These are phyloP conservation scores for Drosophila meridiana DNA, from an alignment of 2,888 invertebrate species.

Conservation along the genomic window DNA sequence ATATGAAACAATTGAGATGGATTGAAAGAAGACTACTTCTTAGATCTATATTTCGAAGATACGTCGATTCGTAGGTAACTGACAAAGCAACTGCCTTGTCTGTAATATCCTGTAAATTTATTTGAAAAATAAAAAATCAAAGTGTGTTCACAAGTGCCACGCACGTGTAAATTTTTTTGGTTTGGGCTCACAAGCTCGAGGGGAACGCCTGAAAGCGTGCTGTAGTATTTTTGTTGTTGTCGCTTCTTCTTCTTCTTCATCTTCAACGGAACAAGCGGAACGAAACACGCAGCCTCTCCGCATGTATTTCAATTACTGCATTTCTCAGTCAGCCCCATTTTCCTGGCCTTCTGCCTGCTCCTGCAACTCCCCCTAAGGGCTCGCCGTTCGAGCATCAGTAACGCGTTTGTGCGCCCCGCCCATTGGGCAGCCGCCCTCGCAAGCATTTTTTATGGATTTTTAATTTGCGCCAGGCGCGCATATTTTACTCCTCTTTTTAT, in stretches of 20 bases:
- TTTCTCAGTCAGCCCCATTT: slow-evolving; percentile 56
- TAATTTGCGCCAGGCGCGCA: slow-evolving; percentile 64
- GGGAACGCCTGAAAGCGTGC: slow-evolving; percentile 52
- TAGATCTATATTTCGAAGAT: not conserved
- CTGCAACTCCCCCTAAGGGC: not conserved
- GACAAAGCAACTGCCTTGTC: not conserved
- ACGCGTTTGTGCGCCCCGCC: slow-evolving; percentile 26
- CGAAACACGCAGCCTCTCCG: slow-evolving; percentile 63
- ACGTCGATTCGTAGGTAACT: not conserved
- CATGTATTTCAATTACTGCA: slow-evolving; percentile 79
- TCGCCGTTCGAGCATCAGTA: slow-evolving; percentile 24
- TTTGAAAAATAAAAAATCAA: not conserved
- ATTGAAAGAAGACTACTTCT: not conserved
- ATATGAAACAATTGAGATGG: too few species aligned
- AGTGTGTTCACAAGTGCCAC: slow-evolving; percentile 19
- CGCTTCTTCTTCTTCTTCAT: not conserved
- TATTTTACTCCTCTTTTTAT: slow-evolving; percentile 35
- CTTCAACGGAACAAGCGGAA: slow-evolving; percentile 24
- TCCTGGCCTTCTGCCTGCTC: not conserved
- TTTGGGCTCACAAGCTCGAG: slow-evolving; percentile 22
- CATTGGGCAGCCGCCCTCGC: slow-evolving; percentile 26
- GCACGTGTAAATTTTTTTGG: slow-evolving; percentile 70
- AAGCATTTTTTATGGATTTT: slow-evolving; percentile 58
- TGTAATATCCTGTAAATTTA: slow-evolving; percentile 1
- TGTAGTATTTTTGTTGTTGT: slow-evolving; percentile 27